Conservation (phyloP, 2,797 vertebrate species). For the Echeneis naucrates region DNA sequence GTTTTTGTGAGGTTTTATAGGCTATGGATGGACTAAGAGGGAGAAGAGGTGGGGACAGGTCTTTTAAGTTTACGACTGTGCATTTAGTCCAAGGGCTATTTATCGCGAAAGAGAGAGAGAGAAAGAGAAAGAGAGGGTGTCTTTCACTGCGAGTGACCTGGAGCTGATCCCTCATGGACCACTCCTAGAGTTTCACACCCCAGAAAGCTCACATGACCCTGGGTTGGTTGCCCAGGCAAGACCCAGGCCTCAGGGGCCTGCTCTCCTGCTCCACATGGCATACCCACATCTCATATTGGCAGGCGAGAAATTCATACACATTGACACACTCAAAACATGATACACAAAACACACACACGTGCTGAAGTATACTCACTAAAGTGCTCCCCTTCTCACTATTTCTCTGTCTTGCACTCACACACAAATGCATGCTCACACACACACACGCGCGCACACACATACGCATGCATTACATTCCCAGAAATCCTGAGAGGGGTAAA, state of each 20-base stretch:
- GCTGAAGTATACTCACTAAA: slow-evolving; percentile 49
- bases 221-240: slow-evolving; percentile 89
- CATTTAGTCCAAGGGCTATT: slow-evolving; percentile 84
- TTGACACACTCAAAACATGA: slow-evolving; percentile 50
- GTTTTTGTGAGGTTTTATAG: slow-evolving; percentile 89
- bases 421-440: slow-evolving; percentile 42
- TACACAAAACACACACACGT: slow-evolving; percentile 38
- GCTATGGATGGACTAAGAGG: slow-evolving; percentile 82
- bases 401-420: slow-evolving; percentile 34
- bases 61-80: slow-evolving; percentile 83
- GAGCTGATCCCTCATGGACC: slow-evolving; percentile 88
- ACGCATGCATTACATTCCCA: slow-evolving; percentile 74
- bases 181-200: slow-evolving; percentile 92
- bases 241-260: slow-evolving; percentile 89
- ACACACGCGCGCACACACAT: slow-evolving; percentile 50
- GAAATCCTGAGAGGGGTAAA: slow-evolving; percentile 78
- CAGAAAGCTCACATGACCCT: slow-evolving; percentile 86
- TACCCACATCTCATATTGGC: slow-evolving; percentile 62
- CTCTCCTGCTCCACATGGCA: slow-evolving; percentile 89
- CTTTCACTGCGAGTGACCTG: slow-evolving; percentile 88
- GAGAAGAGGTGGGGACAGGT: slow-evolving; percentile 78
- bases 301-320: slow-evolving; percentile 68
- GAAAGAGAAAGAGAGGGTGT: slow-evolving; percentile 35
- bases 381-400: slow-evolving; percentile 54
- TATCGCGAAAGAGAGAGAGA: slow-evolving; percentile 68